Conservation (phyloP, 2,797 vertebrate species). For the Gallinago nigripennis region DNA sequence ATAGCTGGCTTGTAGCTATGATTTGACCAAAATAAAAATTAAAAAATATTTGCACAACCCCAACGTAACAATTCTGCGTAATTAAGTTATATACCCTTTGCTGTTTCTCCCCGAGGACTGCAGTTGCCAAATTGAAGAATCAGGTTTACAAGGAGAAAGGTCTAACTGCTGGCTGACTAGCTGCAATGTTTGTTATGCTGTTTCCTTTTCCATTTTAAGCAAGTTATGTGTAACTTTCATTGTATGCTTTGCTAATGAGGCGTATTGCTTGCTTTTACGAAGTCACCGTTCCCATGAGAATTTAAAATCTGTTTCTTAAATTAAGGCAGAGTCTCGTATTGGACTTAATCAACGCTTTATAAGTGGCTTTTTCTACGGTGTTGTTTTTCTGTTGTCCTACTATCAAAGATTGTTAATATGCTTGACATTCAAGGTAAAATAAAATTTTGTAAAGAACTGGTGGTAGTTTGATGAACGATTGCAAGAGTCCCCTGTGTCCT, state of each 20-base stretch:
- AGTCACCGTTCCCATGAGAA: slow-evolving; percentile 23
- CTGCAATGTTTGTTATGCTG: slow-evolving; percentile 38
- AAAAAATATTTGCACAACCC: background rate
- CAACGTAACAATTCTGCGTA: background rate
- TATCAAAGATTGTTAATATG: slow-evolving; percentile 54
- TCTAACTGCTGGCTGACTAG: slow-evolving; percentile 37
- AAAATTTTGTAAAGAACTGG: slow-evolving; percentile 64
- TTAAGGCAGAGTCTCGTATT: slow-evolving; percentile 58
- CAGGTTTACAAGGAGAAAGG: slow-evolving; percentile 35
- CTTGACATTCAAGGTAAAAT: slow-evolving; percentile 75
- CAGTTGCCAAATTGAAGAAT: background rate
- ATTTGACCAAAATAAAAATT: background rate
- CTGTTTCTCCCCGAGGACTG: slow-evolving; percentile 25
- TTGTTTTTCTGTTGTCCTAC: slow-evolving; percentile 46
- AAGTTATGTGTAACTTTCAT: slow-evolving; percentile 57
- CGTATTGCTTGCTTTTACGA: slow-evolving; percentile 45
- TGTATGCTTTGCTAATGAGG: slow-evolving; percentile 56
- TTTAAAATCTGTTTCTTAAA: slow-evolving; percentile 53
- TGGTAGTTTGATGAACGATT: background rate
- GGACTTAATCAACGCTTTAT: background rate
- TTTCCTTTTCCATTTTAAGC: slow-evolving; percentile 63
- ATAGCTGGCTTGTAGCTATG: background rate
- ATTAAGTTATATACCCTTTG: slow-evolving; percentile 22
- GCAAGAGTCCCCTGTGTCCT: background rate
- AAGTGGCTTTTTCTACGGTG: slow-evolving; percentile 43